phyloP scores from a whole-genome alignment of 2,797 vertebrate genomes.

The Lepidocolaptes lacrymiger region DNA sequence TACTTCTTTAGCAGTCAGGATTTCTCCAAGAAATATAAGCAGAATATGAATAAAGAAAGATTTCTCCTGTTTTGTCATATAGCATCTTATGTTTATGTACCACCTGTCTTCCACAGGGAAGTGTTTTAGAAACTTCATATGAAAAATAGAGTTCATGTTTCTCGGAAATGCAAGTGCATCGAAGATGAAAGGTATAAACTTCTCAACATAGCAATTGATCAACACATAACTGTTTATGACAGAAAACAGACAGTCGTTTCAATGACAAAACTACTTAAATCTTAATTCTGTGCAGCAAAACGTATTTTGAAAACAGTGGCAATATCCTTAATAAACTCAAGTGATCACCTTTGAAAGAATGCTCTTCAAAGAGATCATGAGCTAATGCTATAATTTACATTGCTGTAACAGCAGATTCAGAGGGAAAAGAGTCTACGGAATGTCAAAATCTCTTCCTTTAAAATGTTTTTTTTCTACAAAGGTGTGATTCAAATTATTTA shows the following conservation, averaged over 20 bases:
- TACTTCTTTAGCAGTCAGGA: not conserved
- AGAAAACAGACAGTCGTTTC: not conserved
- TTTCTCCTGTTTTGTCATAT: not conserved
- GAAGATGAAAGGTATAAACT: not conserved
- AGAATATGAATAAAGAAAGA: not conserved
- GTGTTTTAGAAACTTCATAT: not conserved
- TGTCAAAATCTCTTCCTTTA: not conserved
- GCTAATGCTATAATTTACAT: not conserved
- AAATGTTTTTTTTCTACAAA: not conserved
- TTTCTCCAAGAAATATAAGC: not conserved
- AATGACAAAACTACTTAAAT: not conserved
- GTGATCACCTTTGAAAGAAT: not conserved
- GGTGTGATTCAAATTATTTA: not conserved
- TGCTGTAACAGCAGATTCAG: not conserved
- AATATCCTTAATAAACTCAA: not conserved
- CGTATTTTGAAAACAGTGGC: not conserved
- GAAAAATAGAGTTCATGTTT: not conserved
- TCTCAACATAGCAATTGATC: not conserved
- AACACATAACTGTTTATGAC: not conserved
- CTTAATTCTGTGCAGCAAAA: not conserved
- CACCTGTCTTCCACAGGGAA: not conserved
- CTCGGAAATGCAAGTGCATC: not conserved
- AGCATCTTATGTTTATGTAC: not conserved
- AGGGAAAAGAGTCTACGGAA: not conserved
- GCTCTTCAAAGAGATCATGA: not conserved